Evolutionary conservation across 2,797 vertebrate species (phyloP), one percentile per base, ranked within the genome.

Genomic region (Poliocrania exsul): DNA sequence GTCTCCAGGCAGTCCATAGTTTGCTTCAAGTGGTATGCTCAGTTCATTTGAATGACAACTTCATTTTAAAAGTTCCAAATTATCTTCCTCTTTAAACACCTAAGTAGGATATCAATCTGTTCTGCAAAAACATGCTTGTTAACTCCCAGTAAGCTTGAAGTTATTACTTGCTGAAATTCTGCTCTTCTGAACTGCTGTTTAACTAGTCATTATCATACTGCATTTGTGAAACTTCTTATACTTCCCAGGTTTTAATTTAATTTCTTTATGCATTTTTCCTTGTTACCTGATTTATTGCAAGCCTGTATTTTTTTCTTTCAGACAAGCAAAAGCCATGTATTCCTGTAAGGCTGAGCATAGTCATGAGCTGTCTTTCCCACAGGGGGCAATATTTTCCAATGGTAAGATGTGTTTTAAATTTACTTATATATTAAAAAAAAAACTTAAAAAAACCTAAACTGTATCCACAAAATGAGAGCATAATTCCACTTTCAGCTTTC

Each of bases 271-370:
- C 2, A 0, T 65, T 65, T 86, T 66, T 44, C 14, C 19, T 38
- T 49, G 21, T 44, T 42, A 33, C 26, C 54, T 82, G 33, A 20
- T 90, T 72, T 93, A 83, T 51, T 70, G 56, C 35, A 91, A 92
- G 11, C 24, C 40, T 81, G 4, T 57, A 24, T 67, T 56, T 90
- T 97, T 61, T 20, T 88, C 51, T 98, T 97, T 57, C 88, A 99
- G 99, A 90, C 98, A 99, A 93, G 99, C 99, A 77, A 99, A 98
- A 97, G 99, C 99, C 26, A 99, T 99, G 98, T 99, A 99, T 96
- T 99, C 99, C 81, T 99, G 99, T 81, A 98, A 99, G 95, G 99
- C 99, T 19, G 99, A 99, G 91, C 99, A 99, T 95, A 99, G 99
- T 96, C 98, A 99, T 21, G 99, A 99, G 97, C 98, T 99, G 85